Evolutionary conservation across 2,888 invertebrate species (phyloP), one percentile per base, ranked within the genome.

Genomic region (Embidobia sp.): DNA sequence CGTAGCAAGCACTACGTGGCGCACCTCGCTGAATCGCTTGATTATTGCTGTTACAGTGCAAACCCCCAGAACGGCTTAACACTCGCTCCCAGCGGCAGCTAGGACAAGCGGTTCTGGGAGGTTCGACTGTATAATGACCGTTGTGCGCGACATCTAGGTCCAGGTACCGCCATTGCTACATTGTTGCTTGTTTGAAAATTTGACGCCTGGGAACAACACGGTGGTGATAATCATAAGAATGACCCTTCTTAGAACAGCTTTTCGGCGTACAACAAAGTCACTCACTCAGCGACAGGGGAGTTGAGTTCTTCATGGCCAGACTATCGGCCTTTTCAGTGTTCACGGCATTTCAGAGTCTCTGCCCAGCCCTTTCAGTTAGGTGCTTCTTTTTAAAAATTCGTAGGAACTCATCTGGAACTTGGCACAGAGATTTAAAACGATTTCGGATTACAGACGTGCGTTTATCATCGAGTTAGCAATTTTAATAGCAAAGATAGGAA

Each of bases 201-300:
- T 29, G 44, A 66, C 53, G 19, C 44, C 37, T 67, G 67, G 59
- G 35, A 37, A 74, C 53, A 74, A 67, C 55, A 42, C 40, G 37
- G 46, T 51, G 46, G 40, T 40, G 40, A 61, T 53, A 61, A 53
- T 53, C 35, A 10, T 48, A 19, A 59, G n/a, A 59, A 63, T 42
- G 51, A 73, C 73, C 73, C 75, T 75, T 75, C 57, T 61, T 63
- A 55, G 69, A 69, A 55, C 67, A 75, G 61, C 27, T 51, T 37
- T 19, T 46, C 46, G 31, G n/a, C 18, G 37, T 22, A 4, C 15
- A 22, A 6, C 29, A 40, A 49, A 19, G 35, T 46, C 35, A 22
- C 33, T 33, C 26, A 15, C 22, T 35, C 26, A 22, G 26, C 31
- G 46, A 44, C 31, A 29, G 19, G 33, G 35, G 33, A 31, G 35